A percentile compares a stretch with the other conserved stretches of the same genome.
Evolutionary conservation across 2,888 invertebrate genomes (phyloP).

Genomic region (Melieria omissa): DNA sequence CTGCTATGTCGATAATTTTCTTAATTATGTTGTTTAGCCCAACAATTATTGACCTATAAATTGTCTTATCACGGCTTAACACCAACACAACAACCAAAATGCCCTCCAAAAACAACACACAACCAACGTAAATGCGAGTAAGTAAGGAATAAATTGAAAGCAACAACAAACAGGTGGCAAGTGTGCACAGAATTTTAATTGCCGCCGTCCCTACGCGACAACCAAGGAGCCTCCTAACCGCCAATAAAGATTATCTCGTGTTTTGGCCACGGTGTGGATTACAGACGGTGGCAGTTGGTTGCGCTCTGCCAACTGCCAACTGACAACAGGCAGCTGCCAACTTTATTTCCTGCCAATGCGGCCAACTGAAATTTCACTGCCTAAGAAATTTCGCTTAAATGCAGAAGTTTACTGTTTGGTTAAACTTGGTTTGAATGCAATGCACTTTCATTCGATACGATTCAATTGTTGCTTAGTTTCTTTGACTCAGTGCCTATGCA

Average conservation of each 20-base stretch:
- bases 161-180: background rate
- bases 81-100: constrained; percentile 15
- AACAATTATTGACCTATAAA: constrained; percentile 47
- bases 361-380: too few species aligned
- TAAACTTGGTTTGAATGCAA: too few species aligned
- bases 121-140: background rate
- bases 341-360: too few species aligned
- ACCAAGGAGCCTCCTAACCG: background rate
- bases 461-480: too few species aligned
- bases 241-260: constrained; percentile 28
- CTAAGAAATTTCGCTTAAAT: too few species aligned
- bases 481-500: constrained; percentile 1
- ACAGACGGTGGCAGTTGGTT: too few species aligned
- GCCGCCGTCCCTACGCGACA: constrained; percentile 7
- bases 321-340: too few species aligned
- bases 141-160: too few species aligned
- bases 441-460: too few species aligned
- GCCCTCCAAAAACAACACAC: constrained; percentile 9
- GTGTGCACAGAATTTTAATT: constrained; percentile 39
- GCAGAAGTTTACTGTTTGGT: too few species aligned
- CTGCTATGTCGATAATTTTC: constrained; percentile 9
- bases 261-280: constrained; percentile 10
- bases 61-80: constrained; percentile 35
- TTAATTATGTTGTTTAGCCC: constrained; percentile 48
- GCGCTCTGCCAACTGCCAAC: too few species aligned